Evolutionary conservation across 1,140 invertebrate species (phyloP).

Genomic region (Drosophila gunungcola): DNA sequence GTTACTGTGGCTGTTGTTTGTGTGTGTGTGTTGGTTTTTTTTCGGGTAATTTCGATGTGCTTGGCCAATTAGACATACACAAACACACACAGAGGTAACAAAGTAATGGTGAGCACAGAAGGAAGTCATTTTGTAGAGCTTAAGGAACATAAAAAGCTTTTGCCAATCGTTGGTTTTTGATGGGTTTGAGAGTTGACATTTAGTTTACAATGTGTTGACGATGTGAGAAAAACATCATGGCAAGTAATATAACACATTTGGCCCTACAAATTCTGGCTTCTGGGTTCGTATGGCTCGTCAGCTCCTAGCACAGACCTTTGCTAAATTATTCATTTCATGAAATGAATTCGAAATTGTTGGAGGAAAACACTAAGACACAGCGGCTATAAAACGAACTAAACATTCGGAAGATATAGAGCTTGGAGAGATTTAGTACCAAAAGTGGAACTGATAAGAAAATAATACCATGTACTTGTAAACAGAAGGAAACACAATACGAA

Average conservation of each 20-base stretch:
- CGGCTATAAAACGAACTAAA: constrained; percentile 48
- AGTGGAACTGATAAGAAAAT: constrained; percentile 18
- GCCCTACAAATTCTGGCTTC: constrained; percentile 25
- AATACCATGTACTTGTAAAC: constrained; percentile 6
- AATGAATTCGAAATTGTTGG: constrained; percentile 38
- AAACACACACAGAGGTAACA: constrained; percentile 62
- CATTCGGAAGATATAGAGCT: constrained; percentile 31
- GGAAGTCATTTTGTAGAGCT: constrained; percentile 49
- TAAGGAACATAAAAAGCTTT: constrained; percentile 59
- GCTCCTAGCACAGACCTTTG: constrained; percentile 32
- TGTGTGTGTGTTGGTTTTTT: constrained; percentile 15
- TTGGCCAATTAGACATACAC: constrained; percentile 67
- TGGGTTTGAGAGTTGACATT: constrained; percentile 37
- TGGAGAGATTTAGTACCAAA: constrained; percentile 38
- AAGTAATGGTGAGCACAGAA: constrained; percentile 43
- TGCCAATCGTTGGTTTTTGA: constrained; percentile 50
- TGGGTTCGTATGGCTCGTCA: constrained; percentile 34
- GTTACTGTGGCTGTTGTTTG: constrained; percentile 20
- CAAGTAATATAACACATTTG: constrained; percentile 3
- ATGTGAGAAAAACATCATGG: constrained; percentile 17
- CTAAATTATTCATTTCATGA: constrained; percentile 28
- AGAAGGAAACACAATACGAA: constrained; percentile 12
- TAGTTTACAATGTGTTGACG: constrained; percentile 47
- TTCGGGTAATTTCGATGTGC: constrained; percentile 56
- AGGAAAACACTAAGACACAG: constrained; percentile 42